A percentile compares a stretch with the other conserved stretches of the same genome.
Evolutionary conservation across 2,888 invertebrate genomes (phyloP).

Genomic region (Strigamia maritima): DNA sequence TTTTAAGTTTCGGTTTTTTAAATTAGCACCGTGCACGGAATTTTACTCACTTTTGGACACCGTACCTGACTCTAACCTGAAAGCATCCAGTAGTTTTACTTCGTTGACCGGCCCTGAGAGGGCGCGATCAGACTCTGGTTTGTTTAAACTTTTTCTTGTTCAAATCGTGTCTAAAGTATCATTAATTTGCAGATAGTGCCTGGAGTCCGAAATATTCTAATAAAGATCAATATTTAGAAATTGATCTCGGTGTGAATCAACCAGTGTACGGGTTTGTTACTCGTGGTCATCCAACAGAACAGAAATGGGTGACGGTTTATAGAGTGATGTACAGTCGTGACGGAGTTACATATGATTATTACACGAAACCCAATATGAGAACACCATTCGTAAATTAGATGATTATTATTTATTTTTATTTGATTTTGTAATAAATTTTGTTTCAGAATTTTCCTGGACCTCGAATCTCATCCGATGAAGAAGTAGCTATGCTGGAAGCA

Average conservation of each 20-base stretch:
- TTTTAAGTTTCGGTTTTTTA: not conserved
- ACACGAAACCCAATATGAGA: constrained; percentile 41
- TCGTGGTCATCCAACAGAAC: constrained; percentile 66
- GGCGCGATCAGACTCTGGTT: constrained; percentile 54
- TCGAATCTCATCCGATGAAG: constrained; percentile 59
- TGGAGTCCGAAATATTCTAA: constrained; percentile 67
- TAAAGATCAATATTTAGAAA: constrained; percentile 66
- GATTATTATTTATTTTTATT: not conserved
- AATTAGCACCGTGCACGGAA: constrained; percentile 42
- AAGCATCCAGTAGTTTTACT: constrained; percentile 59
- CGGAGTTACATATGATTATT: constrained; percentile 52
- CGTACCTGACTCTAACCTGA: constrained; percentile 59
- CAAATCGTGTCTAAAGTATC: not conserved
- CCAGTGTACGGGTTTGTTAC: constrained; percentile 71
- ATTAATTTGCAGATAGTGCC: constrained; percentile 54
- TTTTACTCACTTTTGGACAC: constrained; percentile 37
- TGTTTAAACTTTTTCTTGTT: not conserved
- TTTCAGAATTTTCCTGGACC: constrained; percentile 65
- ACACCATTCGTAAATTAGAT: not conserved
- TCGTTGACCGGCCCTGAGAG: constrained; percentile 58
- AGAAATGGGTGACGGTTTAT: constrained; percentile 75
- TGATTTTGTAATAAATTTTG: constrained; percentile 29
- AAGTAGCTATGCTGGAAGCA: constrained; percentile 64
- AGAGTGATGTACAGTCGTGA: constrained; percentile 68
- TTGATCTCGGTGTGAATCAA: constrained; percentile 63